Conservation (phyloP, 1,140 invertebrate species). For the Ceratina australensis region DNA sequence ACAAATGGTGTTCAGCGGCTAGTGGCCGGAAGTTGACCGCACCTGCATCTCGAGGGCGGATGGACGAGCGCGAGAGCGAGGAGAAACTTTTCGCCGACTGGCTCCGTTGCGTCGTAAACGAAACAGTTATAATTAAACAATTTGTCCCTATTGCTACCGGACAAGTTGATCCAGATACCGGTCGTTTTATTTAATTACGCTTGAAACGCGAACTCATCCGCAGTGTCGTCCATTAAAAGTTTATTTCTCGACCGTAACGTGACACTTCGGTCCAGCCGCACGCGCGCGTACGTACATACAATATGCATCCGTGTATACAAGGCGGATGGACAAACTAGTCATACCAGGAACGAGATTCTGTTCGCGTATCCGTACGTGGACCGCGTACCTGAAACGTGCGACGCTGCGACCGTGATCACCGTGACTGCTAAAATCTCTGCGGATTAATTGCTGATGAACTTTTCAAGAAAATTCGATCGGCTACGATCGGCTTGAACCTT, state of each 20-base stretch:
- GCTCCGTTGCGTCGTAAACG: conserved; percentile 10
- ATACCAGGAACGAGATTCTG: background rate
- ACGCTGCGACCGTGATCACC: background rate
- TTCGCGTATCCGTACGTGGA: background rate
- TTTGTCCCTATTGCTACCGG: conserved; percentile 30
- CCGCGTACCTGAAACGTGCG: background rate
- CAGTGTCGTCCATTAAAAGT: conserved; percentile 34
- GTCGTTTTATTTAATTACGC: conserved; percentile 48
- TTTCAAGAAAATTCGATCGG: too few relatives aligned
- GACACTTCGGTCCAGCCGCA: background rate
- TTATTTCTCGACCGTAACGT: conserved; percentile 16
- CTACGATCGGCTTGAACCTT: too few relatives aligned
- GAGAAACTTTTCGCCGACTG: conserved; percentile 20
- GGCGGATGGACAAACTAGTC: too few relatives aligned
- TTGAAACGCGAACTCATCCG: conserved; percentile 11
- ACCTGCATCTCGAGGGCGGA: conserved; percentile 13
- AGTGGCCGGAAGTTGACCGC: conserved; percentile 27
- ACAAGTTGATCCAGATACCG: conserved; percentile 38
- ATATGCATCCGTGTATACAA: background rate
- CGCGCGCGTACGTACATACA: background rate
- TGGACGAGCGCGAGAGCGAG: background rate
- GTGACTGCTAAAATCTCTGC: background rate
- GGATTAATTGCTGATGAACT: background rate
- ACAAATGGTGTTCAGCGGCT: conserved; percentile 19
- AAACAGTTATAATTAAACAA: conserved; percentile 48